These are phyloP conservation scores for Hormaphis cornu DNA, from an alignment of 1,140 invertebrate species.

Conservation along the genomic window DNA sequence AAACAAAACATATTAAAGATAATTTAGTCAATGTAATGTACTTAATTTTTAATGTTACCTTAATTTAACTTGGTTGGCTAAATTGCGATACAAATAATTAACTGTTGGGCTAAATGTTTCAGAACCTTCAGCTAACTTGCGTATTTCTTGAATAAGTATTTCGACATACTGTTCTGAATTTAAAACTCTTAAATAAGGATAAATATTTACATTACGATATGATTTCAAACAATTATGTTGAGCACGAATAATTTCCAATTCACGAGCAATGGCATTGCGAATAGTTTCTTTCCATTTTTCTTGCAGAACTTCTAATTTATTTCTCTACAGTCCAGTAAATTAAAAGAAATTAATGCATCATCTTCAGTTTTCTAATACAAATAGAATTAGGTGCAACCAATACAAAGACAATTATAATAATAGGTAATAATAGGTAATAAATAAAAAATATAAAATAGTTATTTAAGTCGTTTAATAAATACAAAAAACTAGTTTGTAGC, in stretches of 20 bases:
- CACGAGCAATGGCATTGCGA: constrained; percentile 52
- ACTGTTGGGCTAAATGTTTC: constrained; percentile 68
- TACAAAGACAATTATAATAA: not conserved
- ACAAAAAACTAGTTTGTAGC: no score
- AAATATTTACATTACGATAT: constrained; percentile 50
- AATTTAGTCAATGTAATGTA: no score
- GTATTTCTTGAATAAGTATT: constrained; percentile 54
- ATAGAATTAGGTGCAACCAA: not conserved
- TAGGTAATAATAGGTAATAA: no score
- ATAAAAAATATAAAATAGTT: no score
- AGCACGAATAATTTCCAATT: constrained; percentile 52
- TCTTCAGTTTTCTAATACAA: not conserved
- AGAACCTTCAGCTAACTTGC: constrained; percentile 59
- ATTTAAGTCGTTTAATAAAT: no score
- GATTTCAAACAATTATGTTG: constrained; percentile 44
- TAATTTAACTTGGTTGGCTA: constrained; percentile 55
- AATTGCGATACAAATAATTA: constrained; percentile 51
- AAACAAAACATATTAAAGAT: no score
- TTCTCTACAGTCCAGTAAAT: constrained; percentile 45
- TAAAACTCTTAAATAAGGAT: constrained; percentile 65
- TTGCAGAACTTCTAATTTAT: constrained; percentile 53
- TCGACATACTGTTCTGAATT: constrained; percentile 56
- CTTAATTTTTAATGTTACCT: no score
- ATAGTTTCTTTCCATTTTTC: constrained; percentile 56
- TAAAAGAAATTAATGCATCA: constrained; percentile 7